Percentiles rank a stretch among this genome's conserved stretches.
phyloP scores from a whole-genome alignment of 2,888 invertebrate genomes.

The Nemurella pictetii region DNA sequence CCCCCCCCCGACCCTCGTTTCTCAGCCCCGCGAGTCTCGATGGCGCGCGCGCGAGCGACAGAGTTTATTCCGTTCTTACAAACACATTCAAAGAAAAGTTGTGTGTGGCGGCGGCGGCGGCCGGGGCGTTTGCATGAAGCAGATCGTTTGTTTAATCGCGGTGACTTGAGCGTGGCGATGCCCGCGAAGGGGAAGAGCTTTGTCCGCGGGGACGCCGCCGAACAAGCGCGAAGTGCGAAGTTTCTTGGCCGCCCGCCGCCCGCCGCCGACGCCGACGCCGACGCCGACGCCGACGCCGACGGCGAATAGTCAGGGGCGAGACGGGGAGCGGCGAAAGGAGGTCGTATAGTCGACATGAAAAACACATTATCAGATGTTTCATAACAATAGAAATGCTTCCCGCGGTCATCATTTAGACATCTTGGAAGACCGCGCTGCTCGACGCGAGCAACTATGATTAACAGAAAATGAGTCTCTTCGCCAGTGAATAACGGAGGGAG shows the following conservation, averaged over 20 bases:
- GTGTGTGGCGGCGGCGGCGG: no score
- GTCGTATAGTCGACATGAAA: constrained; percentile 29
- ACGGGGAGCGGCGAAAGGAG: background rate
- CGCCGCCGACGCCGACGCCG: no score
- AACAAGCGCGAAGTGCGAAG: background rate
- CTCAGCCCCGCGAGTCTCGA: no score
- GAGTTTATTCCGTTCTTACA: no score
- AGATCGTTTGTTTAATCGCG: background rate
- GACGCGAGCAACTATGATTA: constrained; percentile 19
- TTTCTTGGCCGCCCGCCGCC: background rate
- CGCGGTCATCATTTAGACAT: constrained; percentile 22
- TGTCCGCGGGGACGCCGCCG: background rate
- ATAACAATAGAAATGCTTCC: constrained; percentile 20
- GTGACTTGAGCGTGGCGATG: background rate
- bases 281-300: no score
- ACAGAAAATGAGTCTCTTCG: background rate
- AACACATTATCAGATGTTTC: constrained; percentile 35
- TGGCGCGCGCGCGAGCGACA: no score
- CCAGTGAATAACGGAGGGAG: background rate
- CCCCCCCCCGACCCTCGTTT: background rate
- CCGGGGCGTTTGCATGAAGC: background rate
- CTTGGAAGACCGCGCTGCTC: background rate
- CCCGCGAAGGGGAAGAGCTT: background rate
- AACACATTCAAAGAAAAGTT: no score
- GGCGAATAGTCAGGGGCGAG: constrained; percentile 19